These are phyloP conservation scores for Uropetala carovei DNA, from an alignment of 2,888 invertebrate genomes.

Conservation along the genomic window DNA sequence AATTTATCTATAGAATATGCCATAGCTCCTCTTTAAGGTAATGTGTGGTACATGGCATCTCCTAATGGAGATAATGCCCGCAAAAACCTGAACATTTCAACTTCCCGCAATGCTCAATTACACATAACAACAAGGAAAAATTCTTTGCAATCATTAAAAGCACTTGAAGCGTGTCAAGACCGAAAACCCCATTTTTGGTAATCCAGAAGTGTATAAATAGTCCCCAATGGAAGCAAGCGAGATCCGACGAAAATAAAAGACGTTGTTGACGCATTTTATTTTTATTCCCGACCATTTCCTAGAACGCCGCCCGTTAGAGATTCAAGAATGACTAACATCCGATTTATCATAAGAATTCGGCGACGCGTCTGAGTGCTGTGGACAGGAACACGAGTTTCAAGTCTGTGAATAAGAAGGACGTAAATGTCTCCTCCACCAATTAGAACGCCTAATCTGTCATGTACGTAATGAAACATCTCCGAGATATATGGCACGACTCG, in stretches of 20 bases:
- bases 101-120: no score
- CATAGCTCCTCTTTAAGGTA: no score
- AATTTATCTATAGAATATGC: no score
- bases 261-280: not conserved
- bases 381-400: not conserved
- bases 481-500: not conserved
- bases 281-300: not conserved
- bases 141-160: no score
- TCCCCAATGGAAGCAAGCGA: no score
- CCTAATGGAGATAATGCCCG: no score
- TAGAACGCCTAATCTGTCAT: constrained; percentile 5
- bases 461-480: not conserved
- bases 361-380: not conserved
- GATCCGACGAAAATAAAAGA: not conserved
- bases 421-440: constrained; percentile 10
- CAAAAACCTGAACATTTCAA: no score
- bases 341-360: constrained; percentile 21
- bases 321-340: not conserved
- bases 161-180: no score
- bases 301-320: not conserved
- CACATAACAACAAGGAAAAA: no score
- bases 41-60: no score
- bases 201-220: no score
- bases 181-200: no score
- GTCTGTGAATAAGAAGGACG: not conserved